Percentiles rank a stretch among this genome's conserved stretches.
Conservation (phyloP, 2,113 vertebrate genomes). For the Leptodactylus fuscus region DNA sequence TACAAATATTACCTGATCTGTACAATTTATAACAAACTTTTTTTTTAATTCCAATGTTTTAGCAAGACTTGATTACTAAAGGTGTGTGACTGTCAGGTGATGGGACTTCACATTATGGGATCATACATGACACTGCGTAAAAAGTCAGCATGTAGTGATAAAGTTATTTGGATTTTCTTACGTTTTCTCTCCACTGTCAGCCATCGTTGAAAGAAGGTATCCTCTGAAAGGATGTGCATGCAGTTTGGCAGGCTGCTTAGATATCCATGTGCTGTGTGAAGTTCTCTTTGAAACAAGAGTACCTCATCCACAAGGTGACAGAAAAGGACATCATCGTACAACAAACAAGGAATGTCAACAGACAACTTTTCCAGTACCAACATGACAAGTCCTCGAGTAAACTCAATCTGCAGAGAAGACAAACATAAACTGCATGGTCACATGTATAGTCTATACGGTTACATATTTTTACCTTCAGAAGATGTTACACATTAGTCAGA, state of each 20-base stretch:
- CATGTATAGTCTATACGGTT: neutral
- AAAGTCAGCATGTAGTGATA: neutral
- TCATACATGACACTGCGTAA: too few relatives aligned
- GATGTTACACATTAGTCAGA: neutral
- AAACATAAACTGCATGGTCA: neutral
- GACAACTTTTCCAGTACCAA: conserved; percentile 91
- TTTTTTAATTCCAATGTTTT: too few relatives aligned
- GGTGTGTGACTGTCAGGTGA: too few relatives aligned
- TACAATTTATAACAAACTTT: too few relatives aligned
- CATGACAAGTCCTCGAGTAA: conserved; percentile 84
- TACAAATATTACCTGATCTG: too few relatives aligned
- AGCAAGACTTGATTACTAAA: too few relatives aligned
- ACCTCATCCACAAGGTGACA: conserved; percentile 97
- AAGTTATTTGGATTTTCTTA: conserved; percentile 70
- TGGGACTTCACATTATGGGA: too few relatives aligned
- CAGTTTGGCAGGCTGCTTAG: conserved; percentile 81
- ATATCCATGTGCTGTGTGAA: conserved; percentile 83
- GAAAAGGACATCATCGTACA: conserved; percentile 92
- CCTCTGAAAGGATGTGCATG: conserved; percentile 91
- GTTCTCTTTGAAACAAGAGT: conserved; percentile 93
- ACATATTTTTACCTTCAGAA: neutral
- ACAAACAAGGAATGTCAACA: conserved; percentile 83
- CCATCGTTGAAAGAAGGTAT: conserved; percentile 93
- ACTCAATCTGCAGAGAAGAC: conserved; percentile 74
- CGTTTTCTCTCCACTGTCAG: conserved; percentile 94